Evolutionary conservation across 2,888 invertebrate genomes (phyloP).

Genomic region (Sepiola atlantica): DNA sequence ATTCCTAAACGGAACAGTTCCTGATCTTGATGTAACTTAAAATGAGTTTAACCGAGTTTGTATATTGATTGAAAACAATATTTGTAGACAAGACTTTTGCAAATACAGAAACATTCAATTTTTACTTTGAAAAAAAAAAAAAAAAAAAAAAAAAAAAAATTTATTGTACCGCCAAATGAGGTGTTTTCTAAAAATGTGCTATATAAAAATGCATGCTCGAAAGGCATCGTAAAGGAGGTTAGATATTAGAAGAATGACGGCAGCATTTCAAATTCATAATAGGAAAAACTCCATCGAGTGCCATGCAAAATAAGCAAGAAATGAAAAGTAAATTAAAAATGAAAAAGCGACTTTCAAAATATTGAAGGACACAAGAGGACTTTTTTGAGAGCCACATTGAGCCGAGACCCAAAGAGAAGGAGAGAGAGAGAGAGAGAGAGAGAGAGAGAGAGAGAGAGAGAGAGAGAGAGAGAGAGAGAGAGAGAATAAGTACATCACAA

Average conservation of each 20-base stretch:
- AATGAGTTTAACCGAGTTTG: not conserved
- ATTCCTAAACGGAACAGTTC: not conserved
- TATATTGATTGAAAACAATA: not conserved
- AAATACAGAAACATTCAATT: not conserved
- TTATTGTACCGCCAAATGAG: not conserved
- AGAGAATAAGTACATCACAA: not conserved
- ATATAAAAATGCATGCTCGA: not conserved
- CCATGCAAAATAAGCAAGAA: slow-evolving; percentile 10
- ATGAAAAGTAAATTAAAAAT: not conserved
- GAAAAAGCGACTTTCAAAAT: not conserved
- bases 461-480: not conserved
- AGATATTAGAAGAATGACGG: not conserved
- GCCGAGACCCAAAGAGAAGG: not conserved
- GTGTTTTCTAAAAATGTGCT: not conserved
- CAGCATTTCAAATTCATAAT: not conserved
- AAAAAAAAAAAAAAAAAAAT: too few relatives aligned
- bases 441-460: not conserved
- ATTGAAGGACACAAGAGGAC: not conserved
- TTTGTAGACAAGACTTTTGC: not conserved
- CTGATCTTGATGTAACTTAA: not conserved
- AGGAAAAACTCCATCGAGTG: not conserved
- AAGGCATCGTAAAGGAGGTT: not conserved
- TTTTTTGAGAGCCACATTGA: not conserved
- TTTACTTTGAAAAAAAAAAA: too few relatives aligned
- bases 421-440: not conserved